Evolutionary conservation across 1,140 invertebrate genomes (phyloP), one percentile per base, ranked within the genome.

Genomic region (Lasioglossum albipes): DNA sequence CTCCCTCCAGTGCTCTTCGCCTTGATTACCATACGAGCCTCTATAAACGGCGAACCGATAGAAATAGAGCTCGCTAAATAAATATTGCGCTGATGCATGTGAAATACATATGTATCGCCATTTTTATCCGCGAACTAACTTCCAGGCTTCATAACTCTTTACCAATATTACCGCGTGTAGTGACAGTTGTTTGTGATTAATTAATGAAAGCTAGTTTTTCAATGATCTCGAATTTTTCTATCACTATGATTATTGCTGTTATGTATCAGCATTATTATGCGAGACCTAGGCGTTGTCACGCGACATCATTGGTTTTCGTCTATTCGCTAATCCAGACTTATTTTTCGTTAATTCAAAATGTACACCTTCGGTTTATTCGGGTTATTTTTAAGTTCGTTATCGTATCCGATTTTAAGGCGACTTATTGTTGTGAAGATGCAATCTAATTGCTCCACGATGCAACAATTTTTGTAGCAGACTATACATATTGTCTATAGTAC

Each of bases 21-120:
- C 27, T 45, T 10, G 61, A 64, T 64, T 64, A 49, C 18, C 31
- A 52, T 52, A 36, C 45, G 36, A 36, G 9, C 27, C 18, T 16
- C 10, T 36, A 42, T 27, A 45, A 62, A 49, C 27, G 27, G 5
- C 54, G 62, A 69, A 65, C 65, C 61, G 62, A 52, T 36, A 57
- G 42, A 78, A 78, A 71, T 52, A 59, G 75, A 71, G 45, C 67
- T 45, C 20, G 42, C 22, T 52, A 75, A 75, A 77, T 61, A 62
- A 73, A 73, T 73, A 65, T 65, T 31, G 20, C 62, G 62, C 22
- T 18, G 31, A 18, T 65, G 31, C 62, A 65, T 20, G 36, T 20
- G 62, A 65, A 65, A 65, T 65, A 27, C 27, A 27, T 27, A 27
- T 1, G 1, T 27, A 65, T 65, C 31, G 62, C 12, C 22, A 16